Evolutionary conservation across 2,113 vertebrate species (phyloP).

Genomic region (Malurus alboscapulatus): DNA sequence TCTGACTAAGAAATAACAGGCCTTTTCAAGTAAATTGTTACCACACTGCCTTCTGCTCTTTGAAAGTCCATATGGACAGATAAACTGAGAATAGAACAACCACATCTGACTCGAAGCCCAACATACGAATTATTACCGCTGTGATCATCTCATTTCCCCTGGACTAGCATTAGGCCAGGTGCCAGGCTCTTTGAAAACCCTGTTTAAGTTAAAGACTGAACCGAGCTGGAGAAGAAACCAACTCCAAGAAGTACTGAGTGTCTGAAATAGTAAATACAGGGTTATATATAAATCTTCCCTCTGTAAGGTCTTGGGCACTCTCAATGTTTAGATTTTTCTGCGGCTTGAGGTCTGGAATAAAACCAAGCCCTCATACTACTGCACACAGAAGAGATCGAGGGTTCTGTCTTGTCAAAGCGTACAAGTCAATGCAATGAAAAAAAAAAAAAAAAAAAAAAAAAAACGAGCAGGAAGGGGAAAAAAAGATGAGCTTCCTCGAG

Average conservation of each 20-base stretch:
- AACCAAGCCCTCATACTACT: background rate
- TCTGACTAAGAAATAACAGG: slow-evolving; percentile 50
- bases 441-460: background rate
- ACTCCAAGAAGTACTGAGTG: background rate
- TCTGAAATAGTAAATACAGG: background rate
- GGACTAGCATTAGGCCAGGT: background rate
- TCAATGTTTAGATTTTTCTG: background rate
- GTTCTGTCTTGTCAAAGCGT: background rate
- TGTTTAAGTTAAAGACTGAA: background rate
- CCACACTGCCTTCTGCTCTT: slow-evolving; percentile 55
- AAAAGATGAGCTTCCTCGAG: rapidly evolving
- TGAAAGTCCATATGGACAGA: slow-evolving; percentile 67
- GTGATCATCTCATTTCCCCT: slow-evolving; percentile 9
- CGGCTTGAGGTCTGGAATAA: background rate
- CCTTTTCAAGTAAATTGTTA: slow-evolving; percentile 69
- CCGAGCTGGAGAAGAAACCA: background rate
- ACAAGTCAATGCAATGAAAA: background rate
- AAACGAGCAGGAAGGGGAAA: background rate
- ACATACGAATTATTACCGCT: slow-evolving; percentile 57
- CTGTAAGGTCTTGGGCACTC: background rate
- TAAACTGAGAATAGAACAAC: slow-evolving; percentile 67
- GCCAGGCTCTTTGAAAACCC: slow-evolving; percentile 1
- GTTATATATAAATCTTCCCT: background rate
- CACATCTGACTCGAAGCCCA: slow-evolving; percentile 63
- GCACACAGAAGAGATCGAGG: background rate